Evolutionary conservation across 2,888 invertebrate genomes (phyloP), one percentile per base, ranked within the genome.

Genomic region (Ecdyonurus torrentis): DNA sequence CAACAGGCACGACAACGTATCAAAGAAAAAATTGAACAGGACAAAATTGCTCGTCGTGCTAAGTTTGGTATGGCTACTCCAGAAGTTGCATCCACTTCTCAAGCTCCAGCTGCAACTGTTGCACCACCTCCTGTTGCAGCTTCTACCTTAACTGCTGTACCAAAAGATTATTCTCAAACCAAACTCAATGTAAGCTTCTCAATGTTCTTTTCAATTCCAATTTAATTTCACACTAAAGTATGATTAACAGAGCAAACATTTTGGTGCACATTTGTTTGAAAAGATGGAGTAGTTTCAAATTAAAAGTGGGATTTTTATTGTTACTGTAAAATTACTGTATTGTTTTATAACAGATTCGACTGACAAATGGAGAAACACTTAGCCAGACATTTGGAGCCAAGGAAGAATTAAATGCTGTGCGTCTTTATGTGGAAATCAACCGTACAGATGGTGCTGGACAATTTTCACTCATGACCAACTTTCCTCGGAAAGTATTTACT

Each of bases 391-490:
- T 93, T 72, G 85, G 87, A 10, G 86, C 87, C 20, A 90, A 89
- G 71, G 97, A 97, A 72, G 87, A 89, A 65, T 78, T 98, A 7
- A 87, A 93, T 0, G 92, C 95, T 10, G 96, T 98, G 25, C 82
- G 93, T 71, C 75, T 95, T 53, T 98, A 83, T 75, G 81, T 97
- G 60, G 86, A 92, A 77, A 81, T 94, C 78, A 87, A 95, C 70
- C 81, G 90, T 61, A 83, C 84, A 55, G 87, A 89, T 70, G 81
- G 81, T 10, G 77, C 78, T 0, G 80, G 77, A 58, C 76, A 81
- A 2, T 94, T 96, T 75, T 84, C 85, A 63, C 77, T 97, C 68
- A 92, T 96, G 87, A 95, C 93, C 1, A 86, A 83, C 70, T 97
- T 93, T 77, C 96, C 97, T 5, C 86, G 85, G 71, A 91, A 89